Evolutionary conservation across 2,888 invertebrate species (phyloP), one percentile per base, ranked within the genome.

Genomic region (Cheilosia vernalis): DNA sequence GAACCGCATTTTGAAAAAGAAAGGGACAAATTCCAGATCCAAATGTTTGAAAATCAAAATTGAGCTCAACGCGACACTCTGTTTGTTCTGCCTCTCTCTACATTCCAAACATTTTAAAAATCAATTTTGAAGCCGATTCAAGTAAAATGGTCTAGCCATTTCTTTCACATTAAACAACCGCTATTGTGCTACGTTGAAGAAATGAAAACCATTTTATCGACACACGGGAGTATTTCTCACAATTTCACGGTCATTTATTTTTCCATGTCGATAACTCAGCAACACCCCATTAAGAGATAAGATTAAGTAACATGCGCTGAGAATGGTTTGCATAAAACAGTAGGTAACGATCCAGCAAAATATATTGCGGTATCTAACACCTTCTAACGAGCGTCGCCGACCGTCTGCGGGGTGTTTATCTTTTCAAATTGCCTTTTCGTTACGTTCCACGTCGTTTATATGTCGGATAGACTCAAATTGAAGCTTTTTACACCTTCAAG

Each of bases 171-270:
- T 7, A 0, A 15, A 44, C 9, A 17, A 1, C n/a, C 17, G 3
- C 10, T 37, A 13, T 2, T 30, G 13, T 37, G 13, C 13, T 33
- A 10, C 9, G 37, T 37, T 37, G 37, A 37, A 13, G 13, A 37
- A 13, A 37, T 37, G 3, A 4, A 3, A 37, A 37, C 10, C 1
- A 13, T 13, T 37, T 37, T 37, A 13, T 4, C 19, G 47, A 47
- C 17, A 9, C 3, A 0, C 10, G 2, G 17, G 7, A 30, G 4
- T 27, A 15, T 24, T 61, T 30, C 37, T 27, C 17, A 37, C 61
- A 67, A 53, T 84, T 84, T 84, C 69, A 79, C 74, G 79, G 79
- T 79, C 67, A 69, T 69, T 79, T 79, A 44, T 44, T 63, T 79
- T 67, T 84, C 58, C 79, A 70, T 69, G 56, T 40, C 67, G 63